These are phyloP conservation scores for Saguinus midas DNA, from an alignment of 2,113 vertebrate species.

Conservation along the genomic window DNA sequence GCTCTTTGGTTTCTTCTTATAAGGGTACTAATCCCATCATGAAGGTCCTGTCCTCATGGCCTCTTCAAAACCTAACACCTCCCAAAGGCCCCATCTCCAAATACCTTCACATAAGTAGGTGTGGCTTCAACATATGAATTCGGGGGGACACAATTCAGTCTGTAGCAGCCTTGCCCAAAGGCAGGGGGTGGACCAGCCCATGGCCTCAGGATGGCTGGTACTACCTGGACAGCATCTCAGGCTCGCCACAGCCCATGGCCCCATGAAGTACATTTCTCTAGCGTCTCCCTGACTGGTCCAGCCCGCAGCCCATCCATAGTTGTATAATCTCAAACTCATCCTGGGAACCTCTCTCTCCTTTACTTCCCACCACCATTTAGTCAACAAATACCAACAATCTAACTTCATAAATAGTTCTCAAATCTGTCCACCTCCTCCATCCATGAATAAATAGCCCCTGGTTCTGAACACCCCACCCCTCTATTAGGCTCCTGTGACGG, in stretches of 20 bases:
- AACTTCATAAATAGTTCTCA: neutral
- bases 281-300: neutral
- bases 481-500: neutral
- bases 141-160: neutral
- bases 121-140: neutral
- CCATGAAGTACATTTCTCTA: neutral
- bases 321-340: neutral
- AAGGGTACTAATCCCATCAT: neutral
- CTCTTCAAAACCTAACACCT: neutral
- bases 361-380: neutral
- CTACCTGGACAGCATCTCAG: too few relatives aligned
- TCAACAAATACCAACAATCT: neutral
- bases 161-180: neutral
- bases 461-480: neutral
- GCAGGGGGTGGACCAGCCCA: fast-evolving
- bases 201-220: neutral
- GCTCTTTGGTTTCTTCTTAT: neutral
- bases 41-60: too few relatives aligned
- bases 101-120: neutral
- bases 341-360: neutral
- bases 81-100: neutral
- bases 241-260: neutral
- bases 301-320: neutral
- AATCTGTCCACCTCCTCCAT: neutral
- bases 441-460: neutral